Base-by-base conservation (phyloP, 35 echinoderm and acorn worm genomes). In the Lytechinus pictus region DNA sequence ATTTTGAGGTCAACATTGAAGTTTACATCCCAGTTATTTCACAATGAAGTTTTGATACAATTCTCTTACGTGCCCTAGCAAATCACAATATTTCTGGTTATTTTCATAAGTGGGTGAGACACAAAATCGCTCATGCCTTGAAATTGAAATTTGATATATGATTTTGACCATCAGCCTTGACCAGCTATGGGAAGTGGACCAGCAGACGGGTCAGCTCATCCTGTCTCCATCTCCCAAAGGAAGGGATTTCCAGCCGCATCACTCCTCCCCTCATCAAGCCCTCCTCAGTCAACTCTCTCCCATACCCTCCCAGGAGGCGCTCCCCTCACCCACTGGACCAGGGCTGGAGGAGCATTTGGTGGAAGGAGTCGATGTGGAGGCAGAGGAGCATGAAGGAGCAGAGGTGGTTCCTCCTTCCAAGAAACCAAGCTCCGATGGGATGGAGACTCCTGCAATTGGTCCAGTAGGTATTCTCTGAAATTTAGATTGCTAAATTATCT, bases 101-200 rank as follows among this genome's bases (percentile, higher is more conserved):
- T 44, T 44, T 44, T 44, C 33, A 44, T 44, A 44, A 2, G 2
- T 44, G 33, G 33, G 33, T 44, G 33, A 44, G 33, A 44, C 0
- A 44, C 33, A 44, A 44, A 44, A 44, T 44, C 33, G 33, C 33
- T 44, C 2, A 44, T 44, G 33, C 33, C 33, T 44, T 44, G 33
- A 44, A 1, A 44, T 44, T 44, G 33, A 44, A 44, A 44, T 44
- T 44, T 44, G 33, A 44, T 44, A 2, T 71, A 71, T 71, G 19
- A 79, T 79, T 79, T 79, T 79, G 66, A 79, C 14, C 88, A 51
- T 19, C 88, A 90, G 88, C 28, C 29, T 53, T 55, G 92, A 93
- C 54, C 92, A 93, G 92, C 92, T 93, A 54, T 93, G 92, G 92
- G 92, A 33, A 33, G 29, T 93, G 52, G 92, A 93, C 53, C 29